phyloP scores from a whole-genome alignment of 2,113 vertebrate genomes.

The Mus pahari region DNA sequence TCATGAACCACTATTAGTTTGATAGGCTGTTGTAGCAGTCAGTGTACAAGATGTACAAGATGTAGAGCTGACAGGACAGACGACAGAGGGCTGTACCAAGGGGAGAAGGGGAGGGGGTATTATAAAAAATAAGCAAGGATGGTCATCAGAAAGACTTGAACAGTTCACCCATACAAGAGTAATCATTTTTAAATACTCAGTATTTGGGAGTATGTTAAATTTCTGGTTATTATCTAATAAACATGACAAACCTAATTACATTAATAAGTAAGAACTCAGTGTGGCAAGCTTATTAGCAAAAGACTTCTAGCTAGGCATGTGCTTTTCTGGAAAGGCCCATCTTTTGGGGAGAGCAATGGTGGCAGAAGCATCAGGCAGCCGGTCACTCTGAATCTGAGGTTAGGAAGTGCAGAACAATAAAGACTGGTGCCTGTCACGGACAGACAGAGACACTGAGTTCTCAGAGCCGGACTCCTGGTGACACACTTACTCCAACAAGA shows the following conservation, averaged over 20 bases:
- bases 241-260: slow-evolving; percentile 1
- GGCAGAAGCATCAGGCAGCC: background rate
- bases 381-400: background rate
- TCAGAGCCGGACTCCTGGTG: background rate
- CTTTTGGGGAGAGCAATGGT: background rate
- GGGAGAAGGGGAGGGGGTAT: too few relatives aligned
- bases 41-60: too few relatives aligned
- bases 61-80: background rate
- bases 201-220: slow-evolving; percentile 46
- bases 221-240: slow-evolving; percentile 36
- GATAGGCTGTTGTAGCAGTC: background rate
- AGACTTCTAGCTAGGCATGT: background rate
- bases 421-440: background rate
- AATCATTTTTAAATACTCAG: slow-evolving; percentile 55
- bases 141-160: background rate
- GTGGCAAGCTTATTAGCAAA: slow-evolving; percentile 8
- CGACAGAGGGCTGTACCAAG: background rate
- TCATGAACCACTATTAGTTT: background rate
- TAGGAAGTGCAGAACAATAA: background rate
- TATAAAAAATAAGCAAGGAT: background rate
- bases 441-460: background rate
- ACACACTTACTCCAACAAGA: background rate
- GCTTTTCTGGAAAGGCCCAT: background rate
- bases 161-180: background rate
- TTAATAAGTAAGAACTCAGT: slow-evolving; percentile 29